Evolutionary conservation across 2,113 vertebrate species (phyloP).

Genomic region (Perca fluviatilis): DNA sequence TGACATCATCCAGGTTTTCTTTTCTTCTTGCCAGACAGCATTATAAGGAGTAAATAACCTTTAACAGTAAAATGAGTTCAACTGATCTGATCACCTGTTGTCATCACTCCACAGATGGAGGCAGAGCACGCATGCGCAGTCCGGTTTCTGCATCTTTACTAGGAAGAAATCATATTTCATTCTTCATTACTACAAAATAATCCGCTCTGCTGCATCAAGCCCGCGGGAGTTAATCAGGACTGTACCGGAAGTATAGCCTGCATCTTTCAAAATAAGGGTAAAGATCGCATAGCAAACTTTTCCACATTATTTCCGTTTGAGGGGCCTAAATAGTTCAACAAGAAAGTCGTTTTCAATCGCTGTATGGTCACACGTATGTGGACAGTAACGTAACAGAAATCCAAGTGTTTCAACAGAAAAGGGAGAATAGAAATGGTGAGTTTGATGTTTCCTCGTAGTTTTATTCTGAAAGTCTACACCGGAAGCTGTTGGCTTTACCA

Average conservation of each 20-base stretch:
- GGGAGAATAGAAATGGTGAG: background rate
- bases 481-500: rapidly evolving
- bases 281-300: no score
- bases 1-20: background rate
- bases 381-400: no score
- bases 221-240: background rate
- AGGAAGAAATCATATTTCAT: conserved; percentile 27
- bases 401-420: no score
- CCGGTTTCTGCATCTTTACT: background rate
- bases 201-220: background rate
- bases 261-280: conserved; percentile 43
- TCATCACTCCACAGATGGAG: background rate
- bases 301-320: background rate
- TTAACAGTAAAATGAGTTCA: background rate
- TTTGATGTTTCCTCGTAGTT: background rate
- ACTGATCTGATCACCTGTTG: conserved; percentile 20
- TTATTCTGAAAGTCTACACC: conserved; percentile 15
- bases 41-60: background rate
- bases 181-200: background rate
- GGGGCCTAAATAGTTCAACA: background rate
- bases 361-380: background rate
- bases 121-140: conserved; percentile 42
- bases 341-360: background rate
- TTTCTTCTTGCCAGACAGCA: background rate
- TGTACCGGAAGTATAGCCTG: background rate